Percentiles rank a stretch among this genome's conserved stretches.
These are phyloP conservation scores for Micromussa lordhowensis DNA, from an alignment of 92 coral and sea anemone genomes.

Conservation along the genomic window DNA sequence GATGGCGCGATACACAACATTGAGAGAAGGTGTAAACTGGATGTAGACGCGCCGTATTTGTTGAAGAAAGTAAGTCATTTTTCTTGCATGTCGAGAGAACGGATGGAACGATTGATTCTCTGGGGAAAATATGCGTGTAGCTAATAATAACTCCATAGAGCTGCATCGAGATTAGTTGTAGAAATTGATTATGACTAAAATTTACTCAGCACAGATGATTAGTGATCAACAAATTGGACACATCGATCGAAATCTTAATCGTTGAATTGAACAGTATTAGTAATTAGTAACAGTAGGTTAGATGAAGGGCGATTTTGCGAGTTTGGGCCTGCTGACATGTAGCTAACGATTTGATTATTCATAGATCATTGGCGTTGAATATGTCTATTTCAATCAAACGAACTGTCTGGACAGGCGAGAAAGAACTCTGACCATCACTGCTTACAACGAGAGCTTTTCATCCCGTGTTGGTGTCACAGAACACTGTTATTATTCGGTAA, in stretches of 20 bases:
- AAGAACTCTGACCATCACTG: slow-evolving; percentile 86
- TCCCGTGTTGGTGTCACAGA: slow-evolving; percentile 90
- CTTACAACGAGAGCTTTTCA: slow-evolving; percentile 94
- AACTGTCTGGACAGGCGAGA: slow-evolving; percentile 87
- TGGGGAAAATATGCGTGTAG: background rate
- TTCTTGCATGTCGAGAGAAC: background rate
- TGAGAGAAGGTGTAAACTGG: slow-evolving; percentile 90
- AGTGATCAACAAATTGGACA: background rate
- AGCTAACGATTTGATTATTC: background rate
- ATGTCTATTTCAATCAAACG: slow-evolving; percentile 93
- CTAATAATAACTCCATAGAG: background rate
- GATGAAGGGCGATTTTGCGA: background rate
- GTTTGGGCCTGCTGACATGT: background rate
- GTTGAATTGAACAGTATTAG: background rate
- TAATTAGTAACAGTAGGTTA: no score
- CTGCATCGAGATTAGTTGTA: background rate
- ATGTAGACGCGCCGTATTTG: slow-evolving; percentile 96
- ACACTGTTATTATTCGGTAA: slow-evolving; percentile 92
- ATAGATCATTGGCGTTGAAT: slow-evolving; percentile 96
- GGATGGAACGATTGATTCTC: background rate
- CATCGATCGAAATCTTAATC: background rate
- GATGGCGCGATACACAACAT: slow-evolving; percentile 91
- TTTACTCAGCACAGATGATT: background rate
- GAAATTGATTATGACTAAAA: background rate
- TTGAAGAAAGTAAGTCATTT: slow-evolving; percentile 84